phyloP scores from a whole-genome alignment of 2,888 invertebrate species.

The Catocala fraxini region DNA sequence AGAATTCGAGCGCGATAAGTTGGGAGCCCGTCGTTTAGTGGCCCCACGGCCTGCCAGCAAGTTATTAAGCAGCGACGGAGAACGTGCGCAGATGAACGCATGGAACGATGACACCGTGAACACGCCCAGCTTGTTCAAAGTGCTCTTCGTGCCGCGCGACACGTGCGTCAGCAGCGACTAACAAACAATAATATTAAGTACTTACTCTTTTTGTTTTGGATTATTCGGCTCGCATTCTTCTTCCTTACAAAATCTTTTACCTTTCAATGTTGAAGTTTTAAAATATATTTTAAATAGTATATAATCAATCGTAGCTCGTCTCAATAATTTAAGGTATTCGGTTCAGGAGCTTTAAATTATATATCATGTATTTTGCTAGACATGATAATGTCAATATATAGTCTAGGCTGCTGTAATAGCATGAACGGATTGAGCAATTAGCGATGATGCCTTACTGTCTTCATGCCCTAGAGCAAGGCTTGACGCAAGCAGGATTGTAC shows the following conservation, averaged over 20 bases:
- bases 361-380: background rate
- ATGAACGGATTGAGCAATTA: conserved; percentile 25
- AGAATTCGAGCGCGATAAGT: conserved; percentile 95
- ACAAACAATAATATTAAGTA: conserved; percentile 59
- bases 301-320: no score
- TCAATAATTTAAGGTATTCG: no score
- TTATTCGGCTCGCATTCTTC: no score
- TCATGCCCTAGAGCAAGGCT: background rate
- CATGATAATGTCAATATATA: background rate
- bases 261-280: no score
- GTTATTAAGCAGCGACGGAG: conserved; percentile 97
- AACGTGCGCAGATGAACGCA: conserved; percentile 98
- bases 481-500: background rate
- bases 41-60: conserved; percentile 96
- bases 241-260: no score
- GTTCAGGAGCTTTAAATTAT: background rate
- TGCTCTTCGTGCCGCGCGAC: conserved; percentile 97
- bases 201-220: background rate
- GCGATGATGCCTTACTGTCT: conserved; percentile 9
- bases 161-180: conserved; percentile 98
- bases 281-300: no score
- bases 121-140: conserved; percentile 97
- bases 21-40: conserved; percentile 96
- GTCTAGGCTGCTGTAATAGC: conserved; percentile 17
- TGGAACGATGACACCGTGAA: conserved; percentile 99